Evolutionary conservation across 1,140 invertebrate species (phyloP), one percentile per base, ranked within the genome.

Genomic region (Pinna nobilis): DNA sequence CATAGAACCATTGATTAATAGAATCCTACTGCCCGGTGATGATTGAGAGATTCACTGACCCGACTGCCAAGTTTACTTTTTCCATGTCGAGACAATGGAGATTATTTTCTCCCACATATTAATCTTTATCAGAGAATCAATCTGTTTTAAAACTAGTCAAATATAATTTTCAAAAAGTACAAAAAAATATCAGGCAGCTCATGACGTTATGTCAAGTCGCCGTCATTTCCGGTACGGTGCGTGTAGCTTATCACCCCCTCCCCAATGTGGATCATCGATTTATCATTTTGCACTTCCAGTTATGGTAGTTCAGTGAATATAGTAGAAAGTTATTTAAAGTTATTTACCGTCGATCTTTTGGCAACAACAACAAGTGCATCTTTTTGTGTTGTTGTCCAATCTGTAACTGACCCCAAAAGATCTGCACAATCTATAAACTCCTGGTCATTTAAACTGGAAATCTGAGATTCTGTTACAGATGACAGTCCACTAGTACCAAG

Each of bases 381-480:
- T 20, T 61, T 61, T 33, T 70, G 68, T 15, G 57, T 32, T 0
- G 11, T 60, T 5, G 41, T 37, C 32, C 49, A 70, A 33, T 51
- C 68, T 0, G 68, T 35, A 20, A 63, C 57, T 0, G 68, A 61
- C 5, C 68, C 68, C 20, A 70, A 30, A 30, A 55, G 37, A 5
- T 70, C 68, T 15, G 68, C 59, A 39, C 68, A 70, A 37, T 70
- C 68, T 13, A 47, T 51, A 37, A 70, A 70, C 20, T 50, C 59
- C n/a, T 61, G 59, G 15, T 70, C 68, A 28, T 37, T 30, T 1
- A 70, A 28, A 47, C 50, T 61, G 33, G 32, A 50, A 47, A 70
- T 70, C 57, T 70, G 57, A 15, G 68, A 50, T n/a, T 44, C 63
- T 5, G 68, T 51, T 44, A 70, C 25, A 23, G 59, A 57, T 25